Evolutionary conservation across 2,888 invertebrate species (phyloP), one percentile per base, ranked within the genome.

Genomic region (Ophion costatus): DNA sequence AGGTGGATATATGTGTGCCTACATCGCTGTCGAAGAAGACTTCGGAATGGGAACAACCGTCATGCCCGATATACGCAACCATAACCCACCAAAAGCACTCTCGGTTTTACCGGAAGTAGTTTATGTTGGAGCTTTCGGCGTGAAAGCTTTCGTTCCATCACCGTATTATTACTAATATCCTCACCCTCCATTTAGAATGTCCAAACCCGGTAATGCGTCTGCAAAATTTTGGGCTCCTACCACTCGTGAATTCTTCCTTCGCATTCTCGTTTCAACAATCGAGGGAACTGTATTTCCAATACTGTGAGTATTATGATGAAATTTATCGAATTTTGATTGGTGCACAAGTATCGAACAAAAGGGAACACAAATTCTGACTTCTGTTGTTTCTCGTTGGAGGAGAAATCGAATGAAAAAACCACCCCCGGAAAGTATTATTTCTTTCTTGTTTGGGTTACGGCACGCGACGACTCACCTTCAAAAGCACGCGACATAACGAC

Each of bases 41-140:
- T 45, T 82, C 56, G 76, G 14, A 82, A 79, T 22, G 66, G 57
- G 20, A 74, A 71, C 67, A 64, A 56, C 57, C 56, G 57, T 33
- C 42, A 38, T 45, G 76, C 66, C 73, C 61, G 79, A 81, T 82
- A 81, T 71, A 74, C 59, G 38, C 63, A 20, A 71, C 78, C 33
- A 78, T 42, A 71, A 29, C 59, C n/a, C 59, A 57, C 45, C 70
- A 70, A 74, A 64, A 42, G 63, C 29, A 75, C 75, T 73, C 29
- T 29, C 38, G 38, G 22, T 59, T 59, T 38, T 56, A 42, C 64
- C 51, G 75, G 75, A 71, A 82, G 78, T 79, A 79, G 78, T 82
- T 82, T 76, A 70, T 67, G 70, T 76, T 66, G 22, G 79, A 67
- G 75, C 79, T 84, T 79, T 56, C 42, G 66, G n/a, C 17, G 51